A percentile compares a stretch with the other conserved stretches of the same genome.
These are phyloP conservation scores for Harpegnathos saltator DNA, from an alignment of 1,140 invertebrate species.

Conservation along the genomic window DNA sequence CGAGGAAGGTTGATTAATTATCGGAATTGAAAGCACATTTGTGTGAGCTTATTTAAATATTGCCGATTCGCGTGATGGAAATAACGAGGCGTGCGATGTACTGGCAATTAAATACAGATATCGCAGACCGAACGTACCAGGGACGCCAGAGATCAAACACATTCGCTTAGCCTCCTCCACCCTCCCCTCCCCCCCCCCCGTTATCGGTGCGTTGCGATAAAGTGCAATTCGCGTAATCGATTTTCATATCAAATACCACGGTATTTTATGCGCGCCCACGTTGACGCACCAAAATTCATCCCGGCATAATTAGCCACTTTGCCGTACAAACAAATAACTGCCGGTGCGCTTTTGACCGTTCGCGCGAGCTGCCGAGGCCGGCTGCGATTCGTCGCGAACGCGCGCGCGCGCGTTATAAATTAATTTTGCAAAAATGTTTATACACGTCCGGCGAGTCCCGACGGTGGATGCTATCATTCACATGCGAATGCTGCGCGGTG, in stretches of 20 bases:
- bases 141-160: conserved; percentile 31
- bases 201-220: conserved; percentile 51
- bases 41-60: conserved; percentile 73
- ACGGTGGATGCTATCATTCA: too few species aligned
- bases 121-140: not conserved
- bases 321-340: conserved; percentile 65
- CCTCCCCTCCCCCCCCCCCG: not conserved
- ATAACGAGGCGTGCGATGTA: conserved; percentile 67
- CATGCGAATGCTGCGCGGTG: too few species aligned
- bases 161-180: conserved; percentile 18
- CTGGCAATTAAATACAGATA: conserved; percentile 65
- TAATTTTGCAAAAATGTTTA: conserved; percentile 42
- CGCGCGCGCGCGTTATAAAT: conserved; percentile 17
- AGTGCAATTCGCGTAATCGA: conserved; percentile 69
- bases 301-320: conserved; percentile 65
- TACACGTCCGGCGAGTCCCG: not conserved
- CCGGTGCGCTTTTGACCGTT: conserved; percentile 39
- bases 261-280: conserved; percentile 35
- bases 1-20: conserved; percentile 32
- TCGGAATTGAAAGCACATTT: conserved; percentile 53
- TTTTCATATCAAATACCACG: conserved; percentile 65
- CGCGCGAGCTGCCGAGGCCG: too few species aligned
- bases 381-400: too few species aligned
- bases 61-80: conserved; percentile 65
- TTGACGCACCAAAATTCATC: conserved; percentile 64